phyloP scores from a whole-genome alignment of 1,140 invertebrate species.

The Drosophila serrata region DNA sequence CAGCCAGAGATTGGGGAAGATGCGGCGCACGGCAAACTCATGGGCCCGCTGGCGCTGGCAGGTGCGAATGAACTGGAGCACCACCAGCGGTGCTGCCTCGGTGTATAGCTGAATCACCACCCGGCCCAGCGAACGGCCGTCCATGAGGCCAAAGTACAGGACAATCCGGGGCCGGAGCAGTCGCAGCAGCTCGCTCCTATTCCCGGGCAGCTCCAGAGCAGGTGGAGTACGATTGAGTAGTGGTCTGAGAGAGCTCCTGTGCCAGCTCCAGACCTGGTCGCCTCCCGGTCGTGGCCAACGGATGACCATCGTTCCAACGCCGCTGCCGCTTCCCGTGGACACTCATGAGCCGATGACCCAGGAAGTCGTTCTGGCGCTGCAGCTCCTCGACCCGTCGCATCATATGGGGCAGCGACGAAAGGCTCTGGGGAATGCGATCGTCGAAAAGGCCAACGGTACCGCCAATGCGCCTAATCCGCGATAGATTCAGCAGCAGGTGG shows the following conservation, averaged over 20 bases:
- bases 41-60: slow-evolving; percentile 30
- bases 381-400: background rate
- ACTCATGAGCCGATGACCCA: slow-evolving; percentile 12
- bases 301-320: background rate
- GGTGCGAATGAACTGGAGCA: slow-evolving; percentile 58
- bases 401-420: slow-evolving; percentile 7
- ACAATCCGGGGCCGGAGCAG: slow-evolving; percentile 48
- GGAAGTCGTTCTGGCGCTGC: slow-evolving; percentile 13
- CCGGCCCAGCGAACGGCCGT: slow-evolving; percentile 42
- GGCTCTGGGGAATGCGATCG: background rate
- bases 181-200: background rate
- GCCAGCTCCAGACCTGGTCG: background rate
- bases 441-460: background rate
- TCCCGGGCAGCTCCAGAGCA: slow-evolving; percentile 13
- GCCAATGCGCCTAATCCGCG: slow-evolving; percentile 13
- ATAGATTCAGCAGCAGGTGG: slow-evolving; percentile 11
- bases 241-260: background rate
- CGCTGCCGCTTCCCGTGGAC: background rate
- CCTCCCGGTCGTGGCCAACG: too few species aligned
- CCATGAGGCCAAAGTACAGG: slow-evolving; percentile 45
- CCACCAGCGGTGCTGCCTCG: slow-evolving; percentile 59
- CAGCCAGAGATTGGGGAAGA: slow-evolving; percentile 57
- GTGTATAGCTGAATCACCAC: slow-evolving; percentile 60
- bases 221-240: background rate
- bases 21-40: slow-evolving; percentile 40